Evolutionary conservation across 1,140 invertebrate genomes (phyloP), one percentile per base, ranked within the genome.

Genomic region (Caenorhabditis brenneri): DNA sequence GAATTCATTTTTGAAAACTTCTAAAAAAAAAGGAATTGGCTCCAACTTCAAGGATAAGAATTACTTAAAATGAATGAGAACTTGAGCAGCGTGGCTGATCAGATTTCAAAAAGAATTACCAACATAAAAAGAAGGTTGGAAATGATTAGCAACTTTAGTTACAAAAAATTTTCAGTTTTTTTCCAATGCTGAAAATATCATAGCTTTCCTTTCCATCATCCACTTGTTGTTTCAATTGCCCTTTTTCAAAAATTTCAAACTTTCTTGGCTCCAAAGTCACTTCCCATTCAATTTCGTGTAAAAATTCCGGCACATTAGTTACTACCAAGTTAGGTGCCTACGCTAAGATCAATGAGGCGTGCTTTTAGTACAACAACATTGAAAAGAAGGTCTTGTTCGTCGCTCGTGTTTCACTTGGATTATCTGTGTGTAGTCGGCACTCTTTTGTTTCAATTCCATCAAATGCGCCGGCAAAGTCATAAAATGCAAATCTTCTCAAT

Each of bases 361-460:
- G 36, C 65, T 19, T 31, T 58, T 24, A 80, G 46, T 65, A 49
- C 49, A 74, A 51, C 49, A 53, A 58, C 58, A 42, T 53, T 48
- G 51, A 48, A 82, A 78, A 29, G 58, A 46, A 78, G 46, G 53
- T n/a, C 15, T 84, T 83, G 27, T 58, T 27, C 12, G 10, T 16
- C 5, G n/a, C n/a, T 36, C 31, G 31, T 65, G 60, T 65, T 65
- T 65, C 65, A 74, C 65, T 74, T 46, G 65, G 65, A 74, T 74
- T 74, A 74, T 42, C 36, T 74, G 9, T 74, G 6, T 19, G 5
- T n/a, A 48, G 49, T 55, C 55, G 53, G 58, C 39, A n/a, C 42
- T 81, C 80, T 39, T 46, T 60, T 81, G 49, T 58, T 82, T 53
- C 46, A 49, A 51, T 82, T 82, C 80, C 80, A 80, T 84, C 42